Base-by-base conservation (phyloP, 2,797 vertebrate genomes). In the Passerculus sandwichensis region DNA sequence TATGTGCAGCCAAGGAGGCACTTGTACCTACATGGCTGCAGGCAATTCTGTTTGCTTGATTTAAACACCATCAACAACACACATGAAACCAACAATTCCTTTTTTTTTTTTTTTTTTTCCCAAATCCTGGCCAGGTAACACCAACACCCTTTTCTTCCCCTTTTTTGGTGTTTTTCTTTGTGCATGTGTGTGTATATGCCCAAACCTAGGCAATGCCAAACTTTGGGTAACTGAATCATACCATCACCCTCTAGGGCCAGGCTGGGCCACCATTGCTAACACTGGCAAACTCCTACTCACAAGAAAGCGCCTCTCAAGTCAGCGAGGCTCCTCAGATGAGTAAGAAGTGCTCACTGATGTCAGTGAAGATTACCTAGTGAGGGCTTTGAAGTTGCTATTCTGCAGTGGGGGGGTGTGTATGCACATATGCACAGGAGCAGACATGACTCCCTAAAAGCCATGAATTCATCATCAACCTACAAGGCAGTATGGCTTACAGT, bases 321-420 rank as follows among this genome's bases (percentile, higher is more conserved):
- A 92, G 74, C 3, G 0, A 88, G 66, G 69, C 79, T 96, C 60
- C 45, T 82, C 67, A 69, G 85, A 54, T 78, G 93, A 97, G 77
- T 75, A 93, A 93, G 71, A 94, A 83, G 64, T 14, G 32, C 79
- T 81, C 86, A 86, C 50, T 40, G 70, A 95, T 91, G 88, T 90
- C 83, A 91, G 54, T 74, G 61, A n/a, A 77, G 91, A 93, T 93
- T 94, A 94, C 18, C 67, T 59, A 59, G 40, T 1, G 40, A 77
- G 61, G 56, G 20, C 89, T 91, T 57, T 93, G 74, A 94, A 96
- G 85, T 16, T 77, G 75, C 64, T 65, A 1, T 91, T 89, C 67
- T 59, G 57, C 8, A 83, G 44, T 5, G 69, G 12, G 11, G 12
- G 27, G 25, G 32, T 1, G 7, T 19, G 22, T 47, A 29, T 14